Percentiles rank a stretch among this genome's conserved stretches.
Evolutionary conservation across 2,888 invertebrate species (phyloP).

Genomic region (Phlogophora meticulosa): DNA sequence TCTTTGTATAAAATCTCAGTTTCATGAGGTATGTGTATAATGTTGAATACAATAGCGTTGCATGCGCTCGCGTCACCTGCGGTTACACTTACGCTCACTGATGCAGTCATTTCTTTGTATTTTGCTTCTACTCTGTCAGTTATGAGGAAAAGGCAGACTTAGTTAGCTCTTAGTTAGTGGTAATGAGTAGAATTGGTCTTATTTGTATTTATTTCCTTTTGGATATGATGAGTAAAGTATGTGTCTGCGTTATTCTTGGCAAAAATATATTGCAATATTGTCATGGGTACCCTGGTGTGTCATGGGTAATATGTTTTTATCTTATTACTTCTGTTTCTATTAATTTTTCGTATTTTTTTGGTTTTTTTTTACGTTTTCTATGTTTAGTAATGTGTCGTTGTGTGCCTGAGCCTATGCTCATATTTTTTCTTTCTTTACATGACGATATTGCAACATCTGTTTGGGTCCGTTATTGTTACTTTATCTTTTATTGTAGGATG

Average conservation of each 20-base stretch:
- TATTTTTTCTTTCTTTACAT: no score
- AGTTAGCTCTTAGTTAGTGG: neutral
- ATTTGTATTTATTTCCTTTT: neutral
- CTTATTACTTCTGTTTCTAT: no score
- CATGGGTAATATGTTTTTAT: no score
- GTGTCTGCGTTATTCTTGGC: neutral
- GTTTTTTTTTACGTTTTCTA: no score
- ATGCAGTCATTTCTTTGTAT: conserved; percentile 21
- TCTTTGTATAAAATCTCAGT: conserved; percentile 7
- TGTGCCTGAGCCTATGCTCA: no score
- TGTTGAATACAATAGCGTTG: conserved; percentile 10
- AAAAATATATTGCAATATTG: neutral
- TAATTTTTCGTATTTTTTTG: no score
- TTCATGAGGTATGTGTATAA: conserved; percentile 12
- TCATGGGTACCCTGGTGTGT: no score
- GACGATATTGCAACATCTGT: no score
- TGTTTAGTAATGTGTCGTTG: no score
- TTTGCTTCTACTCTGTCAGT: neutral
- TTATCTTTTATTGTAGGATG: neutral
- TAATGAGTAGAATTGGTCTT: neutral
- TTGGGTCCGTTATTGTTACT: neutral
- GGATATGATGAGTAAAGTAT: no score
- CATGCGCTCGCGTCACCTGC: conserved; percentile 6
- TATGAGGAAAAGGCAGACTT: conserved; percentile 20
- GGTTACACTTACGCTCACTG: conserved; percentile 3